Evolutionary conservation across 2,113 vertebrate species (phyloP).

Genomic region (Casuarius casuarius): DNA sequence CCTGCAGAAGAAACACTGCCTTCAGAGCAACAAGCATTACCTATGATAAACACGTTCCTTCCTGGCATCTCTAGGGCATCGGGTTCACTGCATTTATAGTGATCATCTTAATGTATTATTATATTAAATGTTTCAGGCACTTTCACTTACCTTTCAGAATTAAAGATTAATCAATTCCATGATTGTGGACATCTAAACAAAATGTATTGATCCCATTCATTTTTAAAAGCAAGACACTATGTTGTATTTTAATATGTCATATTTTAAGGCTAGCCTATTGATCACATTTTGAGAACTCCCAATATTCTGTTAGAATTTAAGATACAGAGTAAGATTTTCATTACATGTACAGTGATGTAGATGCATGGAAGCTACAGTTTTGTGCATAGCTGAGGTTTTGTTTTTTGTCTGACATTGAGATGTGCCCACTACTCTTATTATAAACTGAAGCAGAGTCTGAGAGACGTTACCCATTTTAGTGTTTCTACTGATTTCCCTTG

Average conservation of each 20-base stretch:
- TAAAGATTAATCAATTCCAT: conserved; percentile 61
- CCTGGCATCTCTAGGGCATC: conserved; percentile 23
- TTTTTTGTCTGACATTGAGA: background rate
- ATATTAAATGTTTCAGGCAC: conserved; percentile 54
- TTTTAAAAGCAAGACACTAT: conserved; percentile 50
- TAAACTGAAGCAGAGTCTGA: background rate
- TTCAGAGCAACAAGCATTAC: background rate
- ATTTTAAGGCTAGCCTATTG: conserved; percentile 38
- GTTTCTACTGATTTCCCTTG: background rate
- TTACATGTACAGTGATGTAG: background rate
- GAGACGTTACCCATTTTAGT: background rate
- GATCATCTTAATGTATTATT: conserved; percentile 26
- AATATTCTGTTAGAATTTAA: background rate
- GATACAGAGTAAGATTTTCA: background rate
- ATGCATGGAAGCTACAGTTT: background rate
- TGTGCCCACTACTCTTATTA: background rate
- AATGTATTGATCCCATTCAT: conserved; percentile 57
- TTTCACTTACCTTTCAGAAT: conserved; percentile 65
- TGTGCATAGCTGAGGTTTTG: background rate
- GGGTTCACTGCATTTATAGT: background rate
- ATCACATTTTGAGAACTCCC: conserved; percentile 26
- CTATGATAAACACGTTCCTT: background rate
- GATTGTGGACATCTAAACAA: conserved; percentile 55
- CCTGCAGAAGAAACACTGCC: background rate
- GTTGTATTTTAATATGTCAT: conserved; percentile 36